Percentiles rank a stretch among this genome's conserved stretches.
Conservation (phyloP, 2,113 vertebrate species). For the Phalacrocorax carbo region DNA sequence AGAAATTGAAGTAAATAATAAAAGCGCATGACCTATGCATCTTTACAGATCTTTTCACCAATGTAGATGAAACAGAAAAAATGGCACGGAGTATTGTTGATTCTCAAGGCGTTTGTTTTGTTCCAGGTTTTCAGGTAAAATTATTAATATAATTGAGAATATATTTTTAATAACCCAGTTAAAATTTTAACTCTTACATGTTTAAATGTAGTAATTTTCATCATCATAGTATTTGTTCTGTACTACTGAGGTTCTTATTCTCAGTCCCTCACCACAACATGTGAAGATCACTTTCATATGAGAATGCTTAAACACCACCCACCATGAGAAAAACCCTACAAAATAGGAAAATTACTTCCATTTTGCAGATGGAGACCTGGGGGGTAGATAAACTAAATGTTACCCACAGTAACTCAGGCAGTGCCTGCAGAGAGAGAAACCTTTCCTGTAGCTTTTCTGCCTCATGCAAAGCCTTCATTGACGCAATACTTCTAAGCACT, state of each 20-base stretch:
- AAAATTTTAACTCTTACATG: background rate
- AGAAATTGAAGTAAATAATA: background rate
- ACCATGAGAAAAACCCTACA: background rate
- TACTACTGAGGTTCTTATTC: background rate
- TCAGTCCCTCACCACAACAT: background rate
- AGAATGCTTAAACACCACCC: background rate
- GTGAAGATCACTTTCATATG: background rate
- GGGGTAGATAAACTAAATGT: background rate
- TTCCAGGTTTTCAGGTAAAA: conserved; percentile 92
- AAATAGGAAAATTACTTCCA: background rate
- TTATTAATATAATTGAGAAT: background rate
- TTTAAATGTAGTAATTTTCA: background rate
- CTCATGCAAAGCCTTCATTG: background rate
- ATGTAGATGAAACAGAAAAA: conserved; percentile 82
- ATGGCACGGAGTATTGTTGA: conserved; percentile 86
- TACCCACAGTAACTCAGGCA: background rate
- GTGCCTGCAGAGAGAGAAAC: background rate
- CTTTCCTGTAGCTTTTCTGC: background rate
- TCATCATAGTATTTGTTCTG: background rate
- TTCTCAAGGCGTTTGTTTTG: conserved; percentile 92
- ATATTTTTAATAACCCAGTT: background rate
- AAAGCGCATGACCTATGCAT: background rate
- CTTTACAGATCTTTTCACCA: conserved; percentile 87
- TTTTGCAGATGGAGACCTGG: background rate
- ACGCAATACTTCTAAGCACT: background rate